Evolutionary conservation across 2,888 invertebrate genomes (phyloP).

Genomic region (Tetramorium bicarinatum): DNA sequence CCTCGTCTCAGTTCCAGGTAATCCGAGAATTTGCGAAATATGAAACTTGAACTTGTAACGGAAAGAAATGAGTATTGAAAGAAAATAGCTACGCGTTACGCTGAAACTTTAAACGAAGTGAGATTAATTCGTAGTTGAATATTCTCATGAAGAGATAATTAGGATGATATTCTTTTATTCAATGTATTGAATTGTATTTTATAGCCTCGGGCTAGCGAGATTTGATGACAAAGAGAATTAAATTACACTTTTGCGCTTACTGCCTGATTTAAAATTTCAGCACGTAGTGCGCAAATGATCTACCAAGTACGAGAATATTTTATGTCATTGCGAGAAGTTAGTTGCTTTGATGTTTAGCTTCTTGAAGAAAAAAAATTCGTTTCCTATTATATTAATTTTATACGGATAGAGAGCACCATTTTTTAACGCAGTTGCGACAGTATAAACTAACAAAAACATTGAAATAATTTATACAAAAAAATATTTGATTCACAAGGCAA

Average conservation of each 20-base stretch:
- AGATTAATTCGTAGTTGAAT: constrained; percentile 20
- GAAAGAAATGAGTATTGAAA: background rate
- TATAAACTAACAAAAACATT: background rate
- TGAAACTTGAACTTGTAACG: background rate
- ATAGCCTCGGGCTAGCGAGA: background rate
- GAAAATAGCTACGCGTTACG: background rate
- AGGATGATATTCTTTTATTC: constrained; percentile 2
- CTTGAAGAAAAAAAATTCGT: constrained; percentile 8
- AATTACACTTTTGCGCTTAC: constrained; percentile 5
- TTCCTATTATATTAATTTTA: background rate
- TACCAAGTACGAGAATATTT: background rate
- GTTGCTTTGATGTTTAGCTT: constrained; percentile 19
- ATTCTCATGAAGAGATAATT: background rate
- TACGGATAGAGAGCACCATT: background rate
- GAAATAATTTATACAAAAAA: background rate
- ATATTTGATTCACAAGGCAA: background rate
- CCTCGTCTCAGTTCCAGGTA: background rate
- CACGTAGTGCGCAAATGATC: background rate
- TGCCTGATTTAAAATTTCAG: background rate
- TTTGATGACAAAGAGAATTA: constrained; percentile 5
- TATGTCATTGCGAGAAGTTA: constrained; percentile 1
- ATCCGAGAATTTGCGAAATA: background rate
- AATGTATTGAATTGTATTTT: constrained; percentile 19
- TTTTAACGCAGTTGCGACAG: background rate
- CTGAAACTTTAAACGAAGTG: constrained; percentile 11